phyloP scores from a whole-genome alignment of 2,888 invertebrate genomes.

The Drosophila cognata region DNA sequence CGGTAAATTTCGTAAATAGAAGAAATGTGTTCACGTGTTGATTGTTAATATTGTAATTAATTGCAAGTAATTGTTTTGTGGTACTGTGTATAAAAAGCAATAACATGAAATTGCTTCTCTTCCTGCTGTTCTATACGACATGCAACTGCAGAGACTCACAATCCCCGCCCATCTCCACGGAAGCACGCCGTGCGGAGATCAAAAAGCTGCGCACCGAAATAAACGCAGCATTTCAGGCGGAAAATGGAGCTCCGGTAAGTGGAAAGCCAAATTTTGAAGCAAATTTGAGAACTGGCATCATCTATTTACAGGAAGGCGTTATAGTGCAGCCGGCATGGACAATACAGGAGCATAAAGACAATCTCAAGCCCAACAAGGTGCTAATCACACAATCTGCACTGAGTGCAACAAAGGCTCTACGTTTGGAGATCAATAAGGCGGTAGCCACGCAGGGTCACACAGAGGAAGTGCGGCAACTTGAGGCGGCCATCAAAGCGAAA shows the following conservation, averaged over 20 bases:
- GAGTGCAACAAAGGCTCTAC: conserved; percentile 44
- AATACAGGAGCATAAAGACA: conserved; percentile 14
- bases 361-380: conserved; percentile 58
- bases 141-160: conserved; percentile 13
- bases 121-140: conserved; percentile 25
- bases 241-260: conserved; percentile 47
- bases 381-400: conserved; percentile 63
- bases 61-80: conserved; percentile 5
- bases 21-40: conserved; percentile 50
- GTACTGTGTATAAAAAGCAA: not conserved
- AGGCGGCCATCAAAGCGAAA: conserved; percentile 40
- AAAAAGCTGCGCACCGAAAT: conserved; percentile 77
- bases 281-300: not conserved
- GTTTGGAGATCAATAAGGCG: conserved; percentile 56
- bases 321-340: conserved; percentile 83
- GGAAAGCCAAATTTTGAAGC: not conserved
- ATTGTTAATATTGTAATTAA: conserved; percentile 19
- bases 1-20: conserved; percentile 53
- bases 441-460: conserved; percentile 49
- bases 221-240: conserved; percentile 66
- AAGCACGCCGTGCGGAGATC: conserved; percentile 65
- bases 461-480: conserved; percentile 41
- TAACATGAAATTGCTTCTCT: conserved; percentile 38
- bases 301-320: conserved; percentile 56
- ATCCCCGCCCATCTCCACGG: not conserved